These are phyloP conservation scores for Oryzias javanicus DNA, from an alignment of 2,113 vertebrate species.

Conservation along the genomic window DNA sequence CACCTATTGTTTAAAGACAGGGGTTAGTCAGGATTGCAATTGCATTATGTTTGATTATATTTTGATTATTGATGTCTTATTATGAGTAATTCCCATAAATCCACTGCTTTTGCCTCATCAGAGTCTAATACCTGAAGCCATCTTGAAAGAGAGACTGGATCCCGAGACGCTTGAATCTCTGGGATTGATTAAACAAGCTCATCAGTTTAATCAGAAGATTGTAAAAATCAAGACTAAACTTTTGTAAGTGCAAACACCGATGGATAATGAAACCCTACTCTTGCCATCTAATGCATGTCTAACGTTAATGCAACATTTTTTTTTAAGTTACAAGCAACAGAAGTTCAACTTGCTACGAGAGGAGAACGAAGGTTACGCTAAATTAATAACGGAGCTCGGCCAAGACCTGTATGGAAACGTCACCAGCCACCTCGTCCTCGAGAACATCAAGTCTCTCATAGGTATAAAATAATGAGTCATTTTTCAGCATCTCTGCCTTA, in stretches of 20 bases:
- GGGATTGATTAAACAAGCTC: slow-evolving; percentile 97
- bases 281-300: background rate
- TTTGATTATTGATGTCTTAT: too few relatives aligned
- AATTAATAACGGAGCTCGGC: slow-evolving; percentile 95
- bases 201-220: slow-evolving; percentile 99
- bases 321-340: slow-evolving; percentile 94
- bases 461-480: slow-evolving; percentile 74
- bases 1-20: too few relatives aligned
- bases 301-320: background rate
- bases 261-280: background rate
- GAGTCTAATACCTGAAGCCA: slow-evolving; percentile 92
- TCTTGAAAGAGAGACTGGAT: slow-evolving; percentile 95
- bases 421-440: slow-evolving; percentile 93
- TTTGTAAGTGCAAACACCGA: slow-evolving; percentile 87
- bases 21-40: too few relatives aligned
- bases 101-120: slow-evolving; percentile 43
- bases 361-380: slow-evolving; percentile 98
- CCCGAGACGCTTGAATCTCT: slow-evolving; percentile 96
- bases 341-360: slow-evolving; percentile 98
- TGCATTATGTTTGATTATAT: too few relatives aligned
- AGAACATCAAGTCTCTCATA: slow-evolving; percentile 99
- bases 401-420: slow-evolving; percentile 94
- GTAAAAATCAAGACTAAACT: slow-evolving; percentile 99
- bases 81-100: too few relatives aligned
- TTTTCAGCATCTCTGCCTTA: background rate